Conservation (phyloP, 2,113 vertebrate genomes). For the Psephotus haematonotus region DNA sequence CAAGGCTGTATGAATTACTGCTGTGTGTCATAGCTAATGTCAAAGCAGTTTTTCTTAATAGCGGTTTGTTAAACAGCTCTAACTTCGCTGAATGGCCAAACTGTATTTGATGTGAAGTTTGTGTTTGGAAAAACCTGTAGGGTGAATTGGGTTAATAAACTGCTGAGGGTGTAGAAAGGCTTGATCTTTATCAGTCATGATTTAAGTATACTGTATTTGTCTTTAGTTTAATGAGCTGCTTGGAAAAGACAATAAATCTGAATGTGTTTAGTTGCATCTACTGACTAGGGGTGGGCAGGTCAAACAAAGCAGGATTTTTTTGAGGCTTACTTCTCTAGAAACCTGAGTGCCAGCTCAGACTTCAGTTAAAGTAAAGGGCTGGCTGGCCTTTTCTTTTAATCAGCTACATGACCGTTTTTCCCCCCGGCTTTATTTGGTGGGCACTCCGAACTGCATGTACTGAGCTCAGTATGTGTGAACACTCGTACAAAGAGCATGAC, state of each 20-base stretch:
- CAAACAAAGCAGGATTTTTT: neutral
- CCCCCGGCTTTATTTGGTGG: neutral
- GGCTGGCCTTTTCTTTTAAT: neutral
- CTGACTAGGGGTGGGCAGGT: neutral
- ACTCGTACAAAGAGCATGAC: rapidly evolving
- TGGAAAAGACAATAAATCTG: neutral
- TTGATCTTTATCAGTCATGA: rapidly evolving
- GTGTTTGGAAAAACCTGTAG: neutral
- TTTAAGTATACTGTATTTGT: rapidly evolving
- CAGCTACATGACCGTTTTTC: rapidly evolving
- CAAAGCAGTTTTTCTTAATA: neutral
- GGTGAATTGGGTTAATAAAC: neutral
- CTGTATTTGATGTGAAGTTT: neutral
- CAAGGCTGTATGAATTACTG: neutral
- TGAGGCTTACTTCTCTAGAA: neutral
- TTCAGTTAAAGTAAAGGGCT: neutral
- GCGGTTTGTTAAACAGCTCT: neutral
- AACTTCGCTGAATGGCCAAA: neutral
- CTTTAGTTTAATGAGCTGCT: neutral
- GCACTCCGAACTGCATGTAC: neutral
- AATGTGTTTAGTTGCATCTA: rapidly evolving
- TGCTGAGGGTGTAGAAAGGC: neutral
- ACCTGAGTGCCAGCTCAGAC: neutral
- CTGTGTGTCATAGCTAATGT: rapidly evolving
- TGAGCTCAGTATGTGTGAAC: rapidly evolving